Percentiles rank a stretch among this genome's conserved stretches.
Conservation (phyloP, 1,140 invertebrate genomes). For the Drosophila paulistorum region DNA sequence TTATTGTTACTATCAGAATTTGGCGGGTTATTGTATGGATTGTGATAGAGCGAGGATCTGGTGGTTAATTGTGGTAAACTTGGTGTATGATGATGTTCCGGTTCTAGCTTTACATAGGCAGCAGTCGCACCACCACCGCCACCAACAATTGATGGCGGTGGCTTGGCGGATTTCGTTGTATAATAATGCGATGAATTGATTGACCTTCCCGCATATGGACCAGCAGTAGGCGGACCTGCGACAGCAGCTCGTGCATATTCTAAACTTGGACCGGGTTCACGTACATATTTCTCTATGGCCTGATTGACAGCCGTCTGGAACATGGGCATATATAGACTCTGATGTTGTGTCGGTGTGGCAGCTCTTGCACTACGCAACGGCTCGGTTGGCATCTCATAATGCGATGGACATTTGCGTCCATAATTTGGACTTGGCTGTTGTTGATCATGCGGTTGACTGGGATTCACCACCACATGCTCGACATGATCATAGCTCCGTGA, state of each 20-base stretch:
- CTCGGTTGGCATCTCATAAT: conserved; percentile 59
- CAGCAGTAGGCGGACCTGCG: too few species aligned
- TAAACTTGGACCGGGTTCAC: conserved; percentile 57
- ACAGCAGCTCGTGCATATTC: conserved; percentile 34
- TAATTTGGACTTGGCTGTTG: conserved; percentile 76
- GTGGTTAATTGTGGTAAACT: conserved; percentile 35
- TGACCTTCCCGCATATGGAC: conserved; percentile 5
- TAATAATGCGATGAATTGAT: conserved; percentile 9
- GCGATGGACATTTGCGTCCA: conserved; percentile 73
- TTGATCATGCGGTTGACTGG: conserved; percentile 66
- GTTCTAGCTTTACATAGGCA: conserved; percentile 48
- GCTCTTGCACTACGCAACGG: conserved; percentile 36
- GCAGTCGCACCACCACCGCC: background rate
- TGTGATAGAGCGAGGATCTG: conserved; percentile 67
- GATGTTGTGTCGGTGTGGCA: conserved; percentile 44
- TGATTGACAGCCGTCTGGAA: conserved; percentile 67
- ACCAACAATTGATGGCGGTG: conserved; percentile 6
- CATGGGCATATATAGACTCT: conserved; percentile 74
- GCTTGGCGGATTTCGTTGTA: background rate
- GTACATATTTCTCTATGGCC: conserved; percentile 70
- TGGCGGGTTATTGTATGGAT: conserved; percentile 63
- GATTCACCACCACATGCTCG: conserved; percentile 73
- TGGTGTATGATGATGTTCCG: conserved; percentile 39
- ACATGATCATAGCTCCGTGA: conserved; percentile 40
- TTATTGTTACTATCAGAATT: conserved; percentile 19